Base-by-base conservation (phyloP, 1,140 invertebrate species). In the Bombyx mandarina region DNA sequence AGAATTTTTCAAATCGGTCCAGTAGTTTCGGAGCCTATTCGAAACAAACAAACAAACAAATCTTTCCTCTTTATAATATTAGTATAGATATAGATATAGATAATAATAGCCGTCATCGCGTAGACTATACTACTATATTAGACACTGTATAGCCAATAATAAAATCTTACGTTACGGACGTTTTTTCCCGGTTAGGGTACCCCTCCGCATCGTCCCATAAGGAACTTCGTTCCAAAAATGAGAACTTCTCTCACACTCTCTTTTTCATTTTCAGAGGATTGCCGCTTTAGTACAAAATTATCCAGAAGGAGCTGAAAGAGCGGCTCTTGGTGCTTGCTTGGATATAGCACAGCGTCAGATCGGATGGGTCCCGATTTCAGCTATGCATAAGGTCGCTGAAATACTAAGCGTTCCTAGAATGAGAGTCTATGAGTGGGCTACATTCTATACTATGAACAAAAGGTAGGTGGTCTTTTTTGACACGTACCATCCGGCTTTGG, bases 381-480 rank as follows among this genome's bases (percentile, higher is more conserved):
- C 97, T 10, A 99, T 99, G 98, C 95, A 99, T 79, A 94, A 95
- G 88, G 96, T 98, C 6, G 97, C 97, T 10, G 93, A 96, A 59
- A 92, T 97, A 54, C 86, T 98, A 0, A 88, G 93, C 58, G 91
- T 99, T 69, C 96, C 98, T 0, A 91, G 93, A 67, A 99, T 99
- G 97, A 91, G 98, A 68, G 98, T 99, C 0, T 99, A 99, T 86
- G 98, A 99, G 91, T 98, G 99, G 52, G 98, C 97, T 44, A 99
- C 98, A 6, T 99, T 99, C 84, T 99, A 99, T 77, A 99, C 98
- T 35, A 99, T 99, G 98, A 98, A 95, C 75, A 98, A 97, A 86
- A 92, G 95, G 79, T 81, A 58, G 44, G 4, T 35, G 12, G 12
- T 18, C 12, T 18, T 18, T 18, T 18, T 18, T 18, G 12, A 18